These are phyloP conservation scores for Toxotes chatareus DNA, from an alignment of 2,113 vertebrate genomes.

Conservation along the genomic window DNA sequence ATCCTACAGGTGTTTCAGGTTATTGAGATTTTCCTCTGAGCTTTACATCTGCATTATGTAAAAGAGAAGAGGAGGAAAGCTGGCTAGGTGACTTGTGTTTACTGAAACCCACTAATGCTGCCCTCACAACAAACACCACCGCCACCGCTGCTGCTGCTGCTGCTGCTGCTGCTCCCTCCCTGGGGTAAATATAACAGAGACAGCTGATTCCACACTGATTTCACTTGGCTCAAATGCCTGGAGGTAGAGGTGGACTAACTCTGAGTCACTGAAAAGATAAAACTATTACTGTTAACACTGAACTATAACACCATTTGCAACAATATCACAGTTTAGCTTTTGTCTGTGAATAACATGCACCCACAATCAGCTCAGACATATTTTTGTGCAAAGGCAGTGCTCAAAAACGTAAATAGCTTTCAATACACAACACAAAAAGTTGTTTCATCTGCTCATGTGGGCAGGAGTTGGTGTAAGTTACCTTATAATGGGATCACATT, in stretches of 20 bases:
- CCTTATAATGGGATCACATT: conserved; percentile 38
- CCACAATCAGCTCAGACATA: neutral
- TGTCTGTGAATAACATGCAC: neutral
- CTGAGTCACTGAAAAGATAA: neutral
- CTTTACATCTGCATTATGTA: neutral
- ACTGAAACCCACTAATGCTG: conserved; percentile 24
- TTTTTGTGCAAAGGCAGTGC: neutral
- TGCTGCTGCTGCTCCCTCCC: conserved; percentile 37
- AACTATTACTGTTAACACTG: conserved; percentile 3
- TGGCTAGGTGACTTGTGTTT: conserved; percentile 16
- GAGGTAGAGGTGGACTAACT: conserved; percentile 25
- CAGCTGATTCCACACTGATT: conserved; percentile 59
- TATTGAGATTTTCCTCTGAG: neutral
- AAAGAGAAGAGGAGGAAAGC: conserved; percentile 1
- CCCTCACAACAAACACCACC: conserved; percentile 18
- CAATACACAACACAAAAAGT: conserved; percentile 14
- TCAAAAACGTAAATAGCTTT: conserved; percentile 26
- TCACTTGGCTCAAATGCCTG: conserved; percentile 36
- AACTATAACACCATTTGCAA: neutral
- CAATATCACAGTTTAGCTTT: neutral
- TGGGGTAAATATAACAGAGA: conserved; percentile 70
- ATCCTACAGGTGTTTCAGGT: conserved; percentile 30
- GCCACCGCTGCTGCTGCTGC: neutral
- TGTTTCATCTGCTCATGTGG: conserved; percentile 26
- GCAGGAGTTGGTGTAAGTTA: conserved; percentile 17